Evolutionary conservation across 2,888 invertebrate genomes (phyloP).

Genomic region (Heliconius erato): DNA sequence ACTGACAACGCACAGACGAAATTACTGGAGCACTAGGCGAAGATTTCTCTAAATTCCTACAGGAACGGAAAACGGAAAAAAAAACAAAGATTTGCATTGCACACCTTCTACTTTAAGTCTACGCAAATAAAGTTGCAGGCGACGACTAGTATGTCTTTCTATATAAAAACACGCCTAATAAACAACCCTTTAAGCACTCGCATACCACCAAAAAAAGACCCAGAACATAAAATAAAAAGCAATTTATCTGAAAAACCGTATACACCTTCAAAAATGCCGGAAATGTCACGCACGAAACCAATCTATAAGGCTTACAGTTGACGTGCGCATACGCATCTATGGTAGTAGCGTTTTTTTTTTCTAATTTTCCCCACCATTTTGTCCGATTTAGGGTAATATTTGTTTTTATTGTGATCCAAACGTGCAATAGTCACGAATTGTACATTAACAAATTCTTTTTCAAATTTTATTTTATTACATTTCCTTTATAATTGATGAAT

Average conservation of each 20-base stretch:
- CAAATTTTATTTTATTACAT: conserved; percentile 10
- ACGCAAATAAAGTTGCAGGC: too few species aligned
- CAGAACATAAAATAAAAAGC: conserved; percentile 63
- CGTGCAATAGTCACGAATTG: conserved; percentile 79
- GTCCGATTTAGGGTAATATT: conserved; percentile 73
- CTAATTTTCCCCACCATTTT: conserved; percentile 73
- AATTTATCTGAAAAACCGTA: conserved; percentile 61
- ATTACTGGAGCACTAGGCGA: too few species aligned
- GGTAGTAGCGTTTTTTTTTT: conserved; percentile 61
- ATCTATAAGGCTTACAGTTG: conserved; percentile 80
- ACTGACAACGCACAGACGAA: too few species aligned
- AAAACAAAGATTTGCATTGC: too few species aligned
- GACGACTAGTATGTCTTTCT: too few species aligned
- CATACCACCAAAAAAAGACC: conserved; percentile 38
- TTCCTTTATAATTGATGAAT: background rate
- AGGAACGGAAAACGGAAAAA: too few species aligned
- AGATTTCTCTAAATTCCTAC: too few species aligned
- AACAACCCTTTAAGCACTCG: conserved; percentile 18
- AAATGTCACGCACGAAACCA: conserved; percentile 81
- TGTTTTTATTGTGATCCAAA: conserved; percentile 82
- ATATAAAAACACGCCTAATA: background rate
- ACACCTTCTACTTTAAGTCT: too few species aligned
- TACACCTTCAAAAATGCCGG: conserved; percentile 57
- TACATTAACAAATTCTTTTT: conserved; percentile 66
- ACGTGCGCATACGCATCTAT: conserved; percentile 68